Evolutionary conservation across 2,797 vertebrate species (phyloP).

Genomic region (Alcedo atthis): DNA sequence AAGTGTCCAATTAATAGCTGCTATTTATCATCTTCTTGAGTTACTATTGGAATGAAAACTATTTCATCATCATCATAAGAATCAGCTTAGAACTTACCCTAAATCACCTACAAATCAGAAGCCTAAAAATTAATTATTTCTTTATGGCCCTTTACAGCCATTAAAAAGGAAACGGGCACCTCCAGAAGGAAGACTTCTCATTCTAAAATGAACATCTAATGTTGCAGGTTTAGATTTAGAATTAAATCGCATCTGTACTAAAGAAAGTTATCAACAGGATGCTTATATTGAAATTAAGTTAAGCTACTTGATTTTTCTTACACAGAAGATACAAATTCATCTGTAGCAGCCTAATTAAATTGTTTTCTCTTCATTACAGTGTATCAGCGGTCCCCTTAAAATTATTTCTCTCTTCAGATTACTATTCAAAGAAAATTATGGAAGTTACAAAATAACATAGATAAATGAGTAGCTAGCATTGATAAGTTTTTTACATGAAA

Average conservation of each 20-base stretch:
- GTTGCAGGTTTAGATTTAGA: neutral
- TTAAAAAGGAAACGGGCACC: neutral
- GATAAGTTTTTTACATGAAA: neutral
- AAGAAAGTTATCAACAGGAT: neutral
- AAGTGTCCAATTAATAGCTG: neutral
- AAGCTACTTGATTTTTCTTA: neutral
- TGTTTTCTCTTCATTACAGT: neutral
- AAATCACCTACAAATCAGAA: neutral
- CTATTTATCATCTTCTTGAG: neutral
- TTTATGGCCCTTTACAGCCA: neutral
- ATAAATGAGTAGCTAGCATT: neutral
- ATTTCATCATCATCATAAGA: neutral
- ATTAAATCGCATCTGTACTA: neutral
- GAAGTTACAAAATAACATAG: neutral
- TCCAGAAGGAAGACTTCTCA: neutral
- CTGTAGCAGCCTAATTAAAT: neutral
- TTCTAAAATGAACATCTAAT: neutral
- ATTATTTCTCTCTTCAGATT: neutral
- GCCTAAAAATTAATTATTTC: neutral
- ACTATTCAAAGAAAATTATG: neutral
- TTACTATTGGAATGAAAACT: conserved; percentile 26
- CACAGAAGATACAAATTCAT: neutral
- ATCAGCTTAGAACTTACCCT: neutral
- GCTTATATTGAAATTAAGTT: neutral
- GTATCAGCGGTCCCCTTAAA: neutral